Conservation (phyloP, 2,888 invertebrate genomes). For the Aelia acuminata region DNA sequence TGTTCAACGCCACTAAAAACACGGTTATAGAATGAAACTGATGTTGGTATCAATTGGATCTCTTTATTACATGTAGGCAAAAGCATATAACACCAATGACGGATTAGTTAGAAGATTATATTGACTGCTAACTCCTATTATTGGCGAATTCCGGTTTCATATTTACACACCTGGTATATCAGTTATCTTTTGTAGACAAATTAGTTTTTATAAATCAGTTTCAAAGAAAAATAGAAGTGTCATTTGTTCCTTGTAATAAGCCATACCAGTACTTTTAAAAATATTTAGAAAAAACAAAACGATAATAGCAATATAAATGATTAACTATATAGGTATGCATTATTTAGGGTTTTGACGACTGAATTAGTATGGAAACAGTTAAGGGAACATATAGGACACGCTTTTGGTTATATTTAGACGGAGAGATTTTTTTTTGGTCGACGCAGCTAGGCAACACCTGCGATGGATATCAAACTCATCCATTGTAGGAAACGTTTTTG, state of each 20-base stretch:
- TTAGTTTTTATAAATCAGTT: too few relatives aligned
- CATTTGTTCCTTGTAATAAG: neutral
- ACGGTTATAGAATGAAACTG: too few relatives aligned
- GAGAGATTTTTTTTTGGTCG: neutral
- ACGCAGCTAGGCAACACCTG: slow-evolving; percentile 9
- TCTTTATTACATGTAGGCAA: too few relatives aligned
- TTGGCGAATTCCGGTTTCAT: too few relatives aligned
- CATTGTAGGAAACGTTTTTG: neutral
- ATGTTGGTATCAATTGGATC: too few relatives aligned
- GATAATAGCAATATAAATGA: neutral
- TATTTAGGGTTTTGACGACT: neutral
- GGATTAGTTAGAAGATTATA: too few relatives aligned
- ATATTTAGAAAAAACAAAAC: neutral
- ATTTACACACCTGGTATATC: too few relatives aligned
- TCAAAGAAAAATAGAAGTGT: neutral
- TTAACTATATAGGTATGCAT: neutral
- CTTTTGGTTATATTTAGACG: slow-evolving; percentile 5
- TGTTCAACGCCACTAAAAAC: too few relatives aligned
- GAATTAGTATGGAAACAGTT: neutral
- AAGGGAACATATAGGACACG: slow-evolving; percentile 36
- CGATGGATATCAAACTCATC: neutral
- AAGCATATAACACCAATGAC: too few relatives aligned
- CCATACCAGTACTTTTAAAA: neutral
- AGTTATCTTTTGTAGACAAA: too few relatives aligned
- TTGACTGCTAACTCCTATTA: too few relatives aligned